Percentiles rank a stretch among this genome's conserved stretches.
phyloP scores from a whole-genome alignment of 1,140 invertebrate species.

The Drosophila serrata region DNA sequence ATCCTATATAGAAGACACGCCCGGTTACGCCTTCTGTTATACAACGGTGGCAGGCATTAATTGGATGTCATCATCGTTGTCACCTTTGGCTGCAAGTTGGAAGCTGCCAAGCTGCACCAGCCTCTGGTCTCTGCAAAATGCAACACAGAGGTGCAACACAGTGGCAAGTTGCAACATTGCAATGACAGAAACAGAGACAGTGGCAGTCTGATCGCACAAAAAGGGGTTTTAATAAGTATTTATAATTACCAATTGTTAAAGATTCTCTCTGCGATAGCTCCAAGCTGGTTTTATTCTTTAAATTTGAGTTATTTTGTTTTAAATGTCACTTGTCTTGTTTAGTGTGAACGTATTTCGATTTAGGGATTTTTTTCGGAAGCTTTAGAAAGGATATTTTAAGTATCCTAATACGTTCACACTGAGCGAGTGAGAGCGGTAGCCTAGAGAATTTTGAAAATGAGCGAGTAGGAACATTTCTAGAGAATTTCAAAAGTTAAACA shows the following conservation, averaged over 20 bases:
- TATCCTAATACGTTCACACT: not conserved
- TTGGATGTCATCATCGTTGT: slow-evolving; percentile 53
- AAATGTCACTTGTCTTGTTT: not conserved
- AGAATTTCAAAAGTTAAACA: no score
- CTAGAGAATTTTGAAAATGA: no score
- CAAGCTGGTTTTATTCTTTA: not conserved
- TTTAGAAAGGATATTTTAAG: not conserved
- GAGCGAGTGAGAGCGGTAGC: not conserved
- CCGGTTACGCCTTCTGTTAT: slow-evolving; percentile 24
- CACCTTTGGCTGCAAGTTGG: slow-evolving; percentile 45
- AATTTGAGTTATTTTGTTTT: not conserved
- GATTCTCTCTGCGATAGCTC: no score
- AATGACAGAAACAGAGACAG: not conserved
- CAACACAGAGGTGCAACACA: slow-evolving; percentile 1
- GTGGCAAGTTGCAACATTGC: slow-evolving; percentile 5
- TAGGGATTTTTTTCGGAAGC: not conserved
- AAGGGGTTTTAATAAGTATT: not conserved
- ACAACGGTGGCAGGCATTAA: slow-evolving; percentile 28
- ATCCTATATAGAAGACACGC: not conserved
- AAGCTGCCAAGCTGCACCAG: not conserved
- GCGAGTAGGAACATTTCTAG: no score
- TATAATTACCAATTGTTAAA: not conserved
- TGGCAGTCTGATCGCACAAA: not conserved
- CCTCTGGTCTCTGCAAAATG: not conserved
- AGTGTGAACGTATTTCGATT: not conserved